Base-by-base conservation (phyloP, 2,113 vertebrate genomes). In the Stercorarius parasiticus region DNA sequence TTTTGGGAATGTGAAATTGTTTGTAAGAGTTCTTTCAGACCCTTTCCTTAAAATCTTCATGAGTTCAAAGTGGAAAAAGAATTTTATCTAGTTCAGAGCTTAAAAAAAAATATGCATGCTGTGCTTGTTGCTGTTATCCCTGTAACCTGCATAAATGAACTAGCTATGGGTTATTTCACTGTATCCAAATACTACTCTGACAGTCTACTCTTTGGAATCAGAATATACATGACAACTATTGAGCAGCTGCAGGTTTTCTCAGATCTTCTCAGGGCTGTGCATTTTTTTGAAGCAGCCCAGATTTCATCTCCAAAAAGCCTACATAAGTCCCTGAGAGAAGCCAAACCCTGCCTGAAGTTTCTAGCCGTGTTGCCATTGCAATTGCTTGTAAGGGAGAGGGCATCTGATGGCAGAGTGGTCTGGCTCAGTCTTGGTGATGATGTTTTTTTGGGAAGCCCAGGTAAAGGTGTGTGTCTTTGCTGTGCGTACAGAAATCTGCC, bases 251-350 rank as follows among this genome's bases (percentile, higher is more conserved):
- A 61, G 34, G 26, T 88, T 93, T 88, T 76, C 55, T 86, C 4
- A 18, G 47, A 55, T 74, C 43, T 91, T 95, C 49, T 29, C 19
- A 67, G 56, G 23, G 27, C 23, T 73, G 5, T 64, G 47, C 7
- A 15, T 69, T 83, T 91, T 90, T 90, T 70, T 79, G 6, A 81
- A 78, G 55, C 47, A 81, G 61, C 23, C 55, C 15, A 36, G 34
- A 30, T 74, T 82, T 94, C 1, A 6, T 70, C 45, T 88, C 43
- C 26, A 47, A 26, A 88, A 77, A 74, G 16, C n/a, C n/a, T 71
- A 4, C 0, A 0, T n/a, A 64, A 49, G 16, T 71, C 8, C 30
- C 12, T 20, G 62, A 61, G 47, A 64, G 50, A 52, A 43, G 32
- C 40, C 29, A 72, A 49, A 64, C 21, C 17, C 53, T 80, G 61